phyloP scores from a whole-genome alignment of 2,113 vertebrate genomes.

The Gyps fulvus region DNA sequence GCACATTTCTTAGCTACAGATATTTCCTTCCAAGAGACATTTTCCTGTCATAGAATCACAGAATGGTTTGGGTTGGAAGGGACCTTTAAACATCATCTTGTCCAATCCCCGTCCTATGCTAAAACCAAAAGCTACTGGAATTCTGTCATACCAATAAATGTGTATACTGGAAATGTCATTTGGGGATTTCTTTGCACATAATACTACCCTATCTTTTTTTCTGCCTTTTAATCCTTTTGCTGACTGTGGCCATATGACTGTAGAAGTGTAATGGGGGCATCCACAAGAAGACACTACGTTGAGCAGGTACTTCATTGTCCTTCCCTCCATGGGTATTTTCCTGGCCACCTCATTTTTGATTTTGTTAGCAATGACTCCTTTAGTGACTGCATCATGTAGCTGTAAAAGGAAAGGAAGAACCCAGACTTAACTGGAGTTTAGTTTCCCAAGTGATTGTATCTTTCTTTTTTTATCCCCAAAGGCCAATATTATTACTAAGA shows the following conservation, averaged over 20 bases:
- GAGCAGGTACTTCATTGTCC: not conserved
- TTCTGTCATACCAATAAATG: not conserved
- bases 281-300: not conserved
- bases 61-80: not conserved
- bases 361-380: not conserved
- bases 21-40: conserved; percentile 66
- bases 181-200: not conserved
- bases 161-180: not conserved
- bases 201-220: too few relatives aligned
- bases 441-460: not conserved
- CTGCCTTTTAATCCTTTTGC: not conserved
- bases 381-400: not conserved
- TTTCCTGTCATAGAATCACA: conserved; percentile 41
- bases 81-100: not conserved
- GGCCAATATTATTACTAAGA: not conserved
- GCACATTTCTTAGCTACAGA: conserved; percentile 40
- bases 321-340: not conserved
- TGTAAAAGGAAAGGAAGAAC: not conserved
- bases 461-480: not conserved
- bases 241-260: not conserved
- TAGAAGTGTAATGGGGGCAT: not conserved
- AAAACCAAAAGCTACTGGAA: conserved; percentile 35
- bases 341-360: not conserved
- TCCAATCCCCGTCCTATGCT: not conserved
- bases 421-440: not conserved